A percentile compares a stretch with the other conserved stretches of the same genome.
Conservation (phyloP, 2,888 invertebrate species). For the Oscheius sp. region DNA sequence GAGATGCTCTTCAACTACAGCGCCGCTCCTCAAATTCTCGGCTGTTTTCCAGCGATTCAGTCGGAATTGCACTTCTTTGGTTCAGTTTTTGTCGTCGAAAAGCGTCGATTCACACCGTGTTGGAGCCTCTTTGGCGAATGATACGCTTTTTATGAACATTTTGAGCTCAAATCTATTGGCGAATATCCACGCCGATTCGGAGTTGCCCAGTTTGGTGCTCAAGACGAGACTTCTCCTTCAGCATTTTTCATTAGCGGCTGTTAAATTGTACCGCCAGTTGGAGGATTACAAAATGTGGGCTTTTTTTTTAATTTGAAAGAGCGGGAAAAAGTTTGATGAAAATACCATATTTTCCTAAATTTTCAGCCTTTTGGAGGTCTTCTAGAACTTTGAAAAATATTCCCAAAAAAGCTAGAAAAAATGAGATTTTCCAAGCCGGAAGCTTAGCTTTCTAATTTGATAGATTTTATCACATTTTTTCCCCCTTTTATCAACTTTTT, state of each 20-base stretch:
- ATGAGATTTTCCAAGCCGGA: no score
- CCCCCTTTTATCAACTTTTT: no score
- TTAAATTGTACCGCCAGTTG: slow-evolving; percentile 58
- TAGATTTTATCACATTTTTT: no score
- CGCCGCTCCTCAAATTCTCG: slow-evolving; percentile 56
- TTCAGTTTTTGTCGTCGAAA: slow-evolving; percentile 14
- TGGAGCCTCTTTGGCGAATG: slow-evolving; percentile 62
- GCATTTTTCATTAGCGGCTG: slow-evolving; percentile 67
- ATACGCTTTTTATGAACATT: slow-evolving; percentile 65
- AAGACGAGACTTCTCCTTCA: slow-evolving; percentile 67
- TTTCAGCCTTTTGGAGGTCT: no score
- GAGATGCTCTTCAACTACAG: slow-evolving; percentile 55
- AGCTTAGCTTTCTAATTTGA: no score
- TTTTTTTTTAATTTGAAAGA: not conserved
- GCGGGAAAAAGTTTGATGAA: no score
- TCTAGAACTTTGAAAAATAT: no score
- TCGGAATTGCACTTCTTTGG: slow-evolving; percentile 29
- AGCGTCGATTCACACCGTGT: slow-evolving; percentile 32
- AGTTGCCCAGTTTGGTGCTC: slow-evolving; percentile 64
- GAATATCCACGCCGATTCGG: slow-evolving; percentile 56
- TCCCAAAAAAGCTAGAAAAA: no score
- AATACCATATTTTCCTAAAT: no score
- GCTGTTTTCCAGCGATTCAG: slow-evolving; percentile 64
- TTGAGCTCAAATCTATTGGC: slow-evolving; percentile 51
- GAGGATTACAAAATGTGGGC: slow-evolving; percentile 33